Base-by-base conservation (phyloP, 2,888 invertebrate genomes). In the Craniophora ligustri region DNA sequence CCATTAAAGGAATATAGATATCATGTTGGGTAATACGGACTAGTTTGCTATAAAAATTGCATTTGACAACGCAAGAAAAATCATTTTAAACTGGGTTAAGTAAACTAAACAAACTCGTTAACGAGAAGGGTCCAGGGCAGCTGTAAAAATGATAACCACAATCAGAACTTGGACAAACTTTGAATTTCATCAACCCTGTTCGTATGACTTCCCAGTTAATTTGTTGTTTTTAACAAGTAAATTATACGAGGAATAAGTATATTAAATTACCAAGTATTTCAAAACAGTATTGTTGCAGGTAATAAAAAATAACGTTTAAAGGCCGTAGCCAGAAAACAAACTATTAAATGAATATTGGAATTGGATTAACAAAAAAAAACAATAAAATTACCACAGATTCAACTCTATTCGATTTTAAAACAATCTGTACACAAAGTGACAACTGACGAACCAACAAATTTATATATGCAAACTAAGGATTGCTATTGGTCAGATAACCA, bases 151-250 rank as follows among this genome's bases (percentile, higher is more conserved):
- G 50, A 63, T 46, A 15, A 6, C 15, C 32, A 41, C 44, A 26
- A 4, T 32, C 16, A 36, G 23, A 67, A 63, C 55, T 72, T 60
- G 26, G 36, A 40, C 36, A 51, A 67, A 72, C 53, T 60, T 72
- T 60, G 58, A 41, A 61, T 71, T 61, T 63, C 48, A 31, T 67
- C 26, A 30, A 26, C 39, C 39, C 53, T 32, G 44, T 69, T 64
- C 63, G 35, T 72, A 47, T 5, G 49, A 49, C 28, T 72, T 62
- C 59, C 39, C 46, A 21, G n/a, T 19, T 35, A 21, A 30, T 39
- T 45, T 16, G 36, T 15, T 18, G 40, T 47, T 55, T 49, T 49
- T 42, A 56, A 40, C 5, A 40, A 50, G 40, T 48, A 32, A 26
- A 4, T 21, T 19, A 13, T 4, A 2, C n/a, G 28, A 10, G 18